phyloP scores from a whole-genome alignment of 2,888 invertebrate species.

The Drosophila diplacantha region DNA sequence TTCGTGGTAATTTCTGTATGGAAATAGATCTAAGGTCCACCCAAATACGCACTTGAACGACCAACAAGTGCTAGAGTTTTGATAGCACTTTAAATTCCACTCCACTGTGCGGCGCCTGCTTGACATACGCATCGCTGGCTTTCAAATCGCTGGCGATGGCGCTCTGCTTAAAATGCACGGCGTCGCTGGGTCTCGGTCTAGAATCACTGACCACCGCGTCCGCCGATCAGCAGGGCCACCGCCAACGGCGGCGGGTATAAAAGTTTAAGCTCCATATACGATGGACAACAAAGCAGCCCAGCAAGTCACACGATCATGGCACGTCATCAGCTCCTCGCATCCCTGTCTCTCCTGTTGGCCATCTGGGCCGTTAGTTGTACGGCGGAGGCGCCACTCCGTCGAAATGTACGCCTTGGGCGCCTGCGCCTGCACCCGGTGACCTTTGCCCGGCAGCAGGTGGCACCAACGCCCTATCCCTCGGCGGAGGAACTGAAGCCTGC shows the following conservation, averaged over 20 bases:
- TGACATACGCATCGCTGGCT: constrained; percentile 62
- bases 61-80: constrained; percentile 15
- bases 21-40: constrained; percentile 10
- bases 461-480: constrained; percentile 67
- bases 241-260: constrained; percentile 45
- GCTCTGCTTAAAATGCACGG: constrained; percentile 63
- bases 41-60: constrained; percentile 2
- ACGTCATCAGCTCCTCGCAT: constrained; percentile 49
- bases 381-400: constrained; percentile 44
- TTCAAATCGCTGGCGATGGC: constrained; percentile 20
- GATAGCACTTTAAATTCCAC: constrained; percentile 24
- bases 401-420: constrained; percentile 39
- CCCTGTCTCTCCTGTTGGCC: constrained; percentile 47
- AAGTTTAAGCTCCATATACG: constrained; percentile 54
- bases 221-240: constrained; percentile 36
- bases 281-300: constrained; percentile 51
- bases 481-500: constrained; percentile 68
- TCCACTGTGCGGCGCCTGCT: constrained; percentile 60
- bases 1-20: neutral
- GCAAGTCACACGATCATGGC: constrained; percentile 55
- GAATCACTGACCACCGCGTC: constrained; percentile 40
- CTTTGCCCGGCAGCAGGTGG: constrained; percentile 59
- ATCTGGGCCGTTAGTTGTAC: constrained; percentile 43
- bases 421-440: constrained; percentile 42
- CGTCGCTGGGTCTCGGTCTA: constrained; percentile 45